Percentiles rank a stretch among this genome's conserved stretches.
Conservation (phyloP, 1,140 invertebrate genomes). For the Pseudomyrmex concolor region DNA sequence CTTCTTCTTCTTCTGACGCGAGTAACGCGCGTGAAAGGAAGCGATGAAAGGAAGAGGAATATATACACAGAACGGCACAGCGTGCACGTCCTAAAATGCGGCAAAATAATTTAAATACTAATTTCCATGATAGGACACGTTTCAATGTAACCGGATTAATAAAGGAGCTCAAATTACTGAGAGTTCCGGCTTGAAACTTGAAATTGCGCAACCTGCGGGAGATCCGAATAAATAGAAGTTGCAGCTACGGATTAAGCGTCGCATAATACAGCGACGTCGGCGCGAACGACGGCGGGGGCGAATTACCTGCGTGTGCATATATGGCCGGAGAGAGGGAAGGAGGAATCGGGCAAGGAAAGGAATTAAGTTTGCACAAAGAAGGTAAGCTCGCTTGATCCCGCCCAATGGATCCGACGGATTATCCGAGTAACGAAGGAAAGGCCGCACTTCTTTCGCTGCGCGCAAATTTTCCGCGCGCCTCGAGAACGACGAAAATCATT, state of each 20-base stretch:
- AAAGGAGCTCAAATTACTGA: conserved; percentile 37
- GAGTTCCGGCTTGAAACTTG: conserved; percentile 58
- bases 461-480: not conserved
- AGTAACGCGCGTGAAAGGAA: conserved; percentile 16
- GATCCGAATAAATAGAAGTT: conserved; percentile 70
- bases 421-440: conserved; percentile 16
- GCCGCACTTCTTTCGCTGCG: not conserved
- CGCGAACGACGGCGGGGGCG: not conserved
- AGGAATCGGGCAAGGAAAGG: not conserved
- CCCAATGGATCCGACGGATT: conserved; percentile 37
- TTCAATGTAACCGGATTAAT: conserved; percentile 53
- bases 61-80: not conserved
- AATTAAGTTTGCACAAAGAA: conserved; percentile 47
- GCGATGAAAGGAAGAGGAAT: not conserved
- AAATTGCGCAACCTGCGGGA: conserved; percentile 64
- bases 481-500: conserved; percentile 4
- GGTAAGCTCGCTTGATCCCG: conserved; percentile 17
- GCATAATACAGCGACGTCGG: conserved; percentile 28
- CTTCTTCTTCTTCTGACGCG: conserved; percentile 22
- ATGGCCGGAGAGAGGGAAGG: not conserved
- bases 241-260: conserved; percentile 64
- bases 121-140: conserved; percentile 31
- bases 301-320: conserved; percentile 18
- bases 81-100: not conserved
- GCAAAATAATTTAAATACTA: conserved; percentile 53